Evolutionary conservation across 1,140 invertebrate species (phyloP).

Genomic region (Metopolophium dirhodum): DNA sequence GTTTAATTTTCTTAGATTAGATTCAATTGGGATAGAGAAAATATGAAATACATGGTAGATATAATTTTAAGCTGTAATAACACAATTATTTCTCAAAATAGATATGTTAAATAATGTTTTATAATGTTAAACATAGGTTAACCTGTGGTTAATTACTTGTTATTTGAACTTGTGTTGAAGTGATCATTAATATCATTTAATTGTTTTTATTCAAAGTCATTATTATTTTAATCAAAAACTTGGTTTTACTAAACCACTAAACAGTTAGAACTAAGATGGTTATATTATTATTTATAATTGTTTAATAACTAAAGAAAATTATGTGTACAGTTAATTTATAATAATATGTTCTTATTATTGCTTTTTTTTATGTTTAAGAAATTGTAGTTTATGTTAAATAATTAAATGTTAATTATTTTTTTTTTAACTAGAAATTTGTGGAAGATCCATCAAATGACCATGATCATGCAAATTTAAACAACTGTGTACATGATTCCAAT

Average conservation of each 20-base stretch:
- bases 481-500: background rate
- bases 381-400: background rate
- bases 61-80: background rate
- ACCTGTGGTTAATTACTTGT: background rate
- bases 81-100: background rate
- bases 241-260: background rate
- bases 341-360: background rate
- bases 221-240: background rate
- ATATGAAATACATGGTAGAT: background rate
- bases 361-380: background rate
- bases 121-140: background rate
- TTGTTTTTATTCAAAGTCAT: constrained; percentile 36
- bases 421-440: background rate
- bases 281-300: background rate
- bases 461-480: background rate
- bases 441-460: background rate
- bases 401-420: background rate
- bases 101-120: background rate
- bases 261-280: background rate
- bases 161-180: background rate
- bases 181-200: background rate
- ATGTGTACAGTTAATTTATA: background rate
- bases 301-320: background rate
- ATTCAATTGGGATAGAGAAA: background rate
- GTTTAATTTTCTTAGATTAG: background rate